Evolutionary conservation across 2,797 vertebrate genomes (phyloP).

Genomic region (Taenioides sp.): DNA sequence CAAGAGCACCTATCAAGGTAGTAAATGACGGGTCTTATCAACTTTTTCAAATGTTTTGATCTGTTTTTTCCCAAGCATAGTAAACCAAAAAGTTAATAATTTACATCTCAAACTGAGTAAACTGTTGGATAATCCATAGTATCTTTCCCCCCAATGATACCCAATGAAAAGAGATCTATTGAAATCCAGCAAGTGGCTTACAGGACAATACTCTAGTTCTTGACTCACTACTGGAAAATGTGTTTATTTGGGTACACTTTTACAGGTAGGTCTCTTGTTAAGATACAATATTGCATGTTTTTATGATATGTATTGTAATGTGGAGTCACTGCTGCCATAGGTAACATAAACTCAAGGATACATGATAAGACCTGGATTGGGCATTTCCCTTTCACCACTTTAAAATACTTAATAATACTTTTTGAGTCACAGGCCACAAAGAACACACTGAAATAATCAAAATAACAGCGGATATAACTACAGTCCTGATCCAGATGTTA

Average conservation of each 20-base stretch:
- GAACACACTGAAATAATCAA: background rate
- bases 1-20: background rate
- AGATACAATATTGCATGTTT: slow-evolving; percentile 1
- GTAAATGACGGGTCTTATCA: background rate
- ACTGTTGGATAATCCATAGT: background rate
- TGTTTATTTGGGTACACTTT: background rate
- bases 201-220: background rate
- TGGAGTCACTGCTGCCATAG: background rate
- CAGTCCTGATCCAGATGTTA: background rate
- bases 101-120: background rate
- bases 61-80: background rate
- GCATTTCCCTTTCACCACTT: background rate
- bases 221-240: background rate
- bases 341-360: background rate
- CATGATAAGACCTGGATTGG: background rate
- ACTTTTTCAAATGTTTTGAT: background rate
- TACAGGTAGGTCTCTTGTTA: background rate
- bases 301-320: background rate
- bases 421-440: background rate
- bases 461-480: background rate
- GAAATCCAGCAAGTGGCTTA: background rate
- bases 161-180: background rate
- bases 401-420: background rate
- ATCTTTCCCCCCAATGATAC: background rate
- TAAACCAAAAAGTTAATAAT: background rate